Base-by-base conservation (phyloP, 2,888 invertebrate species). In the Sepioteuthis lessoniana region DNA sequence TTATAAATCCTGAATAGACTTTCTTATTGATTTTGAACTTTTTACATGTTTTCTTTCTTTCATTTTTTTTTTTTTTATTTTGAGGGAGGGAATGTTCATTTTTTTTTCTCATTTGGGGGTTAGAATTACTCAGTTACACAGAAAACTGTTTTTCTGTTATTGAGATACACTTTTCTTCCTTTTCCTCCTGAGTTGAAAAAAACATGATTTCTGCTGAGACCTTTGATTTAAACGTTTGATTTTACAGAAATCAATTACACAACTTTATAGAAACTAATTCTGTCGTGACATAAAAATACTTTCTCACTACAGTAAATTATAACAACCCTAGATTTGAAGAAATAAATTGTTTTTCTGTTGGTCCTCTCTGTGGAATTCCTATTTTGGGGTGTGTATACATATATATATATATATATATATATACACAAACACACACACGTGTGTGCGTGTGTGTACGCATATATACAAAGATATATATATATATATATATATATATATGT, bases 181-280 rank as follows among this genome's bases (percentile, higher is more conserved):
- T 76, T 76, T n/a, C n/a, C 19, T 35, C n/a, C 13, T 76, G n/a
- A 55, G 55, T n/a, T 76, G 4, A 10, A 76, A 76, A 76, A 76
- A 76, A n/a, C n/a, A n/a, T 4, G n/a, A n/a, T 76, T 76, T n/a
- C 31, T 76, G 16, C 76, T 13, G 76, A 13, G n/a, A n/a, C 76
- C 76, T 76, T 76, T 76, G 76, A 76, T 76, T 76, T 76, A 76
- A 76, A 10, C n/a, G 76, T 76, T 76, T n/a, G 76, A 76, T 76
- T 76, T n/a, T n/a, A 76, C n/a, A n/a, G 19, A 21, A 76, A 76
- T 76, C 76, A 76, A 76, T 76, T n/a, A 76, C 16, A 76, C 76
- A 76, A 76, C 31, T n/a, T 31, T 8, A 76, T n/a, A n/a, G 76
- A 76, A 76, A 76, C 31, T 76, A 76, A 76, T 76, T 76, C 31